Evolutionary conservation across 2,113 vertebrate genomes (phyloP).

Genomic region (human): DNA sequence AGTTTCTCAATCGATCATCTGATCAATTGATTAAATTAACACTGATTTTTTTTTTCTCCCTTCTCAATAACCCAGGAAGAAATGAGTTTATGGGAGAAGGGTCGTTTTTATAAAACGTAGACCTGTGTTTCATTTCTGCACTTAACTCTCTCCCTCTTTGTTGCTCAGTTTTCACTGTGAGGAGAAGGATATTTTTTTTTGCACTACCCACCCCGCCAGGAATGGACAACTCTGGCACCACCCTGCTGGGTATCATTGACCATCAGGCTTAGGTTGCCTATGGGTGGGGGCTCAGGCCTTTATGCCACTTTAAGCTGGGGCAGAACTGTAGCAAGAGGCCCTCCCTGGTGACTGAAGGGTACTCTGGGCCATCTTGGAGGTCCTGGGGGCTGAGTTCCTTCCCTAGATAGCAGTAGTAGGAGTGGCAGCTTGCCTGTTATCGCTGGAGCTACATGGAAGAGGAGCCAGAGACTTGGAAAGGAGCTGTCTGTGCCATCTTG

Average conservation of each 20-base stretch:
- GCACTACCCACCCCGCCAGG: not conserved
- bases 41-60: conserved; percentile 83
- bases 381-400: not conserved
- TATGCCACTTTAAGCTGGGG: not conserved
- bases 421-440: conserved; percentile 60
- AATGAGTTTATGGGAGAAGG: conserved; percentile 80
- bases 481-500: conserved; percentile 67
- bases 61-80: conserved; percentile 81
- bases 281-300: not conserved
- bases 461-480: conserved; percentile 69
- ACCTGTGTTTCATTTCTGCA: conserved; percentile 80
- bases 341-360: not conserved
- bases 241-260: not conserved
- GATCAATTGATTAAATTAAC: conserved; percentile 94
- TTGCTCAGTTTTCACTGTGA: not conserved
- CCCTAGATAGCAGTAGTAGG: conserved; percentile 38
- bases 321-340: not conserved
- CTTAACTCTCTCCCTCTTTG: conserved; percentile 61
- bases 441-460: conserved; percentile 18
- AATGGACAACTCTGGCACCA: not conserved
- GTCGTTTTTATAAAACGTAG: conserved; percentile 82
- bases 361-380: not conserved
- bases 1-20: conserved; percentile 89
- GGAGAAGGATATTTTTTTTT: conserved; percentile 5
- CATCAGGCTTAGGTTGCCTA: not conserved